Evolutionary conservation across 2,113 vertebrate species (phyloP).

Genomic region (Aphyosemion australe): DNA sequence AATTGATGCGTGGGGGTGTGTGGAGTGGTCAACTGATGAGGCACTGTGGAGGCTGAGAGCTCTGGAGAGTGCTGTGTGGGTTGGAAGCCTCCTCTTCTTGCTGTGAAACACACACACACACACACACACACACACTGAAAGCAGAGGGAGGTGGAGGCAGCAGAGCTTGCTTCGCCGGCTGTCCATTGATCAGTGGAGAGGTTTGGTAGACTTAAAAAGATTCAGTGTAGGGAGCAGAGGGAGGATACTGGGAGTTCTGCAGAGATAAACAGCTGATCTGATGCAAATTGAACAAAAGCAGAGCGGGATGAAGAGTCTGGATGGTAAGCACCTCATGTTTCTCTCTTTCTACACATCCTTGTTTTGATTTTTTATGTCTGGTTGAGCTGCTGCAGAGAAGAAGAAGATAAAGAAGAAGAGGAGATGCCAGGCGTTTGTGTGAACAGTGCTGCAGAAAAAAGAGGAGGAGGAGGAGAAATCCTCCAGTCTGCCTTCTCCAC

Average conservation of each 20-base stretch:
- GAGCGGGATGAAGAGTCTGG: conserved; percentile 36
- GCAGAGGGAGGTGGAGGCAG: conserved; percentile 70
- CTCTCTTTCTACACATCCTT: conserved; percentile 25
- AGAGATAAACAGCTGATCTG: conserved; percentile 3
- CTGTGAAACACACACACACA: conserved; percentile 20
- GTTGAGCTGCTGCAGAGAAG: conserved; percentile 58
- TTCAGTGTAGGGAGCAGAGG: conserved; percentile 64
- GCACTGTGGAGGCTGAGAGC: conserved; percentile 77
- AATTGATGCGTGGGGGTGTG: conserved; percentile 68
- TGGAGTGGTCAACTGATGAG: conserved; percentile 76
- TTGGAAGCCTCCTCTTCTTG: conserved; percentile 69
- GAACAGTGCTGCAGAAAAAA: background rate
- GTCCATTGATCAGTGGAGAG: conserved; percentile 72
- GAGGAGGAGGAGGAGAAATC: conserved; percentile 45
- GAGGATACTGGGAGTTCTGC: conserved; percentile 17
- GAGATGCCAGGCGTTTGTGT: too few species aligned
- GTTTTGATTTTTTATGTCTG: conserved; percentile 46
- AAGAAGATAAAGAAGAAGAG: conserved; percentile 3
- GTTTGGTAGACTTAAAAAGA: conserved; percentile 70
- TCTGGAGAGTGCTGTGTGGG: conserved; percentile 77
- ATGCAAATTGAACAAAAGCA: conserved; percentile 15
- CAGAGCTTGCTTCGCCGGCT: conserved; percentile 59
- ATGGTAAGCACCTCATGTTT: conserved; percentile 64
- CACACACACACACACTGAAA: conserved; percentile 22
- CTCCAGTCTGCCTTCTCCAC: conserved; percentile 39